Percentiles rank a stretch among this genome's conserved stretches.
These are phyloP conservation scores for Patagioenas fasciata DNA, from an alignment of 2,113 vertebrate genomes.

Conservation along the genomic window DNA sequence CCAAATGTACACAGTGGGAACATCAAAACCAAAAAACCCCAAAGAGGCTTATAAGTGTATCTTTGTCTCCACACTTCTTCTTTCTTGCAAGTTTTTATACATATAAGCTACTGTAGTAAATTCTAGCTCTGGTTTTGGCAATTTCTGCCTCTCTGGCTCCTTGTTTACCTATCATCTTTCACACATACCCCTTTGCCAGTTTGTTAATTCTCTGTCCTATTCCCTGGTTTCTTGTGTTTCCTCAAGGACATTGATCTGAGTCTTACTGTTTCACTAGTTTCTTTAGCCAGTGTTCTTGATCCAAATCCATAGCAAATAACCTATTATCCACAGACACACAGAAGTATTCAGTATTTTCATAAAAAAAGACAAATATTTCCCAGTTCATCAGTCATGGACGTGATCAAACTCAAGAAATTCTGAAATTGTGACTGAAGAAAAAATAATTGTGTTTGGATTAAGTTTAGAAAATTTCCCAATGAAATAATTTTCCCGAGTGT, in stretches of 20 bases:
- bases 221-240: conserved; percentile 35
- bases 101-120: not conserved
- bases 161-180: conserved; percentile 53
- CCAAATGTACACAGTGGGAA: not conserved
- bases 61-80: not conserved
- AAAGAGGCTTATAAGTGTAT: not conserved
- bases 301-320: conserved; percentile 48
- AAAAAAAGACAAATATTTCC: conserved; percentile 38
- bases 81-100: not conserved
- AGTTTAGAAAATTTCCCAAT: conserved; percentile 35
- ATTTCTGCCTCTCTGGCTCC: not conserved
- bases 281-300: conserved; percentile 26
- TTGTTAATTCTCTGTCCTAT: not conserved
- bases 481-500: not conserved
- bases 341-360: not conserved
- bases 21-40: not conserved
- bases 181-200: not conserved
- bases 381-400: not conserved
- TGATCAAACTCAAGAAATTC: conserved; percentile 32
- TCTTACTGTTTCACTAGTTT: not conserved
- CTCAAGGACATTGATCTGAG: conserved; percentile 27
- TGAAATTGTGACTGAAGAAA: conserved; percentile 35
- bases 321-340: conserved; percentile 34
- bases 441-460: conserved; percentile 6
- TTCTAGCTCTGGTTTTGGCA: conserved; percentile 23